Conservation (phyloP, 1,140 invertebrate genomes). For the Diorhabda carinulata region DNA sequence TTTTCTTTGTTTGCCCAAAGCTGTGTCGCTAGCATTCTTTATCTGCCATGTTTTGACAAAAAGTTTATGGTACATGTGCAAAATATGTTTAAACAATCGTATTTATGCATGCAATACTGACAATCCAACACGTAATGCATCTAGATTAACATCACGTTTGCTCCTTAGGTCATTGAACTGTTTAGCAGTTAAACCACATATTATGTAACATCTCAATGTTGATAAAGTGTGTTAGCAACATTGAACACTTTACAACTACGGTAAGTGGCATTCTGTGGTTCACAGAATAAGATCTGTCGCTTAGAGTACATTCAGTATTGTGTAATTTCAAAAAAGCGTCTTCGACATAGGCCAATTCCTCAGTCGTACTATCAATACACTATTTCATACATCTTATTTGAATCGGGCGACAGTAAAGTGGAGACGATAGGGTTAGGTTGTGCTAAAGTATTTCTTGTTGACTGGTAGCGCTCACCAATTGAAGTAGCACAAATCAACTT, state of each 20-base stretch:
- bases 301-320: background rate
- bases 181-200: constrained; percentile 45
- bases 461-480: constrained; percentile 31
- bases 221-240: constrained; percentile 42
- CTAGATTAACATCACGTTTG: background rate
- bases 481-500: constrained; percentile 39
- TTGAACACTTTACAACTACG: constrained; percentile 27
- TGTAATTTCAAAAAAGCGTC: background rate
- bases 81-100: background rate
- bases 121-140: background rate
- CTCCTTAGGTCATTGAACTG: constrained; percentile 40
- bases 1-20: constrained; percentile 33
- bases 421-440: constrained; percentile 29
- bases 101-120: background rate
- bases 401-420: constrained; percentile 31
- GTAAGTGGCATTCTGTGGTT: background rate
- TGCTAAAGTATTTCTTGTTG: constrained; percentile 30
- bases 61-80: background rate
- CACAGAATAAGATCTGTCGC: background rate
- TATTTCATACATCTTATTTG: constrained; percentile 39
- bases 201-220: constrained; percentile 45
- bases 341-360: background rate
- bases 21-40: constrained; percentile 17
- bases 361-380: constrained; percentile 19
- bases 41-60: background rate